phyloP scores from a whole-genome alignment of 2,888 invertebrate genomes.

The Dysmachus trigonus region DNA sequence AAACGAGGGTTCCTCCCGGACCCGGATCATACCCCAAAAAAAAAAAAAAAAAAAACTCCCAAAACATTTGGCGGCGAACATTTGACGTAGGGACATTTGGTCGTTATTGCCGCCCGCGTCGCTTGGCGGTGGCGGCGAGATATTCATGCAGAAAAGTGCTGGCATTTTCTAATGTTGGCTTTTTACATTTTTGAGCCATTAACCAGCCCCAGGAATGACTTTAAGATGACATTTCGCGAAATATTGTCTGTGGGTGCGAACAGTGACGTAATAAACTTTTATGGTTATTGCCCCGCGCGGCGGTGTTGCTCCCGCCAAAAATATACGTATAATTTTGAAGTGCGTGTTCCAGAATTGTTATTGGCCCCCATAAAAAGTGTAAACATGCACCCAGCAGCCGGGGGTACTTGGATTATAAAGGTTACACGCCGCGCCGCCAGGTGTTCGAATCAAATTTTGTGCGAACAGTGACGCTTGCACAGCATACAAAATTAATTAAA shows the following conservation, averaged over 20 bases:
- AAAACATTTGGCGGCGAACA: neutral
- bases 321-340: constrained; percentile 20
- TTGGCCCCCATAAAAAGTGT: constrained; percentile 32
- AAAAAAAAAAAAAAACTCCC: neutral
- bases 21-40: neutral
- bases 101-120: constrained; percentile 11
- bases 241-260: constrained; percentile 36
- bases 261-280: constrained; percentile 37
- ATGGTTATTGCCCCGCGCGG: constrained; percentile 11
- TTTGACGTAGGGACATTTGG: constrained; percentile 36
- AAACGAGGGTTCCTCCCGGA: neutral
- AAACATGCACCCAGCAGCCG: constrained; percentile 8
- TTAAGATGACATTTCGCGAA: constrained; percentile 38
- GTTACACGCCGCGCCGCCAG: neutral
- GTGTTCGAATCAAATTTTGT: neutral
- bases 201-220: neutral
- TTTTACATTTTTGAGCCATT: constrained; percentile 38
- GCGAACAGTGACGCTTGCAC: neutral
- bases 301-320: neutral
- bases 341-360: constrained; percentile 32
- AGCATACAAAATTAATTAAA: neutral
- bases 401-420: neutral
- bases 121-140: neutral
- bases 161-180: constrained; percentile 33
- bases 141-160: neutral